A percentile compares a stretch with the other conserved stretches of the same genome.
These are phyloP conservation scores for Pedionomus torquatus DNA, from an alignment of 2,113 vertebrate genomes.

Conservation along the genomic window DNA sequence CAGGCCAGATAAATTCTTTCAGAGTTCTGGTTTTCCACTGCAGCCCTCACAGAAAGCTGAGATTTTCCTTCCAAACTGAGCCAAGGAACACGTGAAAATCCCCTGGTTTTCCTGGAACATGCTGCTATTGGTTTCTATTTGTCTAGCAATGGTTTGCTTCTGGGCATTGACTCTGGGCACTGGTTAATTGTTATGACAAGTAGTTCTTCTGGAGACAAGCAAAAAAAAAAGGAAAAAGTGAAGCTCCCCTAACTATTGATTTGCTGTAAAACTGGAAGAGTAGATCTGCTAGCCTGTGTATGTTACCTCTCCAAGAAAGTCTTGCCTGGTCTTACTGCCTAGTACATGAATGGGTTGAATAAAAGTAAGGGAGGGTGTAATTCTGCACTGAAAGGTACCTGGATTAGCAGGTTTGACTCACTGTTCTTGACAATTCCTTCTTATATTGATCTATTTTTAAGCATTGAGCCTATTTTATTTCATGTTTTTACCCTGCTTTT, in stretches of 20 bases:
- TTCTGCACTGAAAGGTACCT: background rate
- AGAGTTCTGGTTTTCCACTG: background rate
- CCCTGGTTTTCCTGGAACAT: background rate
- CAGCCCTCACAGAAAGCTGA: background rate
- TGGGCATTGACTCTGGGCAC: background rate
- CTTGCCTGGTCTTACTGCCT: background rate
- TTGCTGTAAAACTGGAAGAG: background rate
- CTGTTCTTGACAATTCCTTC: background rate
- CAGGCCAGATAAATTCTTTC: background rate
- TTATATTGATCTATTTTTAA: background rate
- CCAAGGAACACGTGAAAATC: background rate
- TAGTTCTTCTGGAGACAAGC: background rate
- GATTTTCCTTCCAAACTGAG: background rate
- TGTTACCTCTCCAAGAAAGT: background rate
- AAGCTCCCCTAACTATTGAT: background rate
- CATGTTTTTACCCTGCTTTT: background rate
- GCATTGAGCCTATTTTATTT: background rate
- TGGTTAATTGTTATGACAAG: background rate
- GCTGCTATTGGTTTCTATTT: background rate
- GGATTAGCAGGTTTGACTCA: background rate
- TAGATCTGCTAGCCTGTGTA: background rate
- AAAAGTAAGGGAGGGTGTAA: background rate
- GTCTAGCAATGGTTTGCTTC: background rate
- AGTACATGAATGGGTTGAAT: background rate
- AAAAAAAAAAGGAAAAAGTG: background rate